Evolutionary conservation across 2,888 invertebrate genomes (phyloP), one percentile per base, ranked within the genome.

Genomic region (Tubulanus polymorphus): DNA sequence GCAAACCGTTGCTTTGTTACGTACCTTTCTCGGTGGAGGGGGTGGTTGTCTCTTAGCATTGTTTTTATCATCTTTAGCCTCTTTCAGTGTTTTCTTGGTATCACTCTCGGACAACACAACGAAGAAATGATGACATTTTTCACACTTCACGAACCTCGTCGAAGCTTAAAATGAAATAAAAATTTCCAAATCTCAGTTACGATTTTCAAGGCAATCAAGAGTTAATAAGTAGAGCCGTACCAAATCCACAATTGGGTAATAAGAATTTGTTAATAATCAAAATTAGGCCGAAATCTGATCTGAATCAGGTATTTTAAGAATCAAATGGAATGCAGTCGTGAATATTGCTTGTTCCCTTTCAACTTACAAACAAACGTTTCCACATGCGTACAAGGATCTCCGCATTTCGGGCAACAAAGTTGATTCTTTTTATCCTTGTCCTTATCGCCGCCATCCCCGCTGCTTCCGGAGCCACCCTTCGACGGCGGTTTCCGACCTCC

Each of bases 51-150:
- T 61, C 54, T 72, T 70, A 53, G 66, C 56, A 20, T 61, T 62
- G 15, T 59, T 54, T 52, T 64, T 59, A 15, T 65, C 65, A 41
- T 64, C 65, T 30, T 60, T 63, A 28, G 62, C 60, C 46, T 78
- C 92, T 78, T 91, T 91, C 62, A 87, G 81, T 68, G 85, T 88
- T 80, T 89, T 89, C 81, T 93, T 92, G 27, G 91, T 88, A 80
- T 95, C 94, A 35, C 90, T 87, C 73, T 95, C 94, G 65, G 93
- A 93, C 60, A 95, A 84, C 26, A 96, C 93, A 32, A 95, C 93
- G 79, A 95, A 96, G 83, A 96, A 95, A 79, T 95, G 94, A 81
- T 94, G 93, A 76, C 96, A 96, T 79, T 94, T 95, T 80, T 95
- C 94, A 81, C 96, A 96, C 81, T 94, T 95, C 35, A 96, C 95